phyloP scores from a whole-genome alignment of 2,113 vertebrate species.

The Alligator mississippiensis region DNA sequence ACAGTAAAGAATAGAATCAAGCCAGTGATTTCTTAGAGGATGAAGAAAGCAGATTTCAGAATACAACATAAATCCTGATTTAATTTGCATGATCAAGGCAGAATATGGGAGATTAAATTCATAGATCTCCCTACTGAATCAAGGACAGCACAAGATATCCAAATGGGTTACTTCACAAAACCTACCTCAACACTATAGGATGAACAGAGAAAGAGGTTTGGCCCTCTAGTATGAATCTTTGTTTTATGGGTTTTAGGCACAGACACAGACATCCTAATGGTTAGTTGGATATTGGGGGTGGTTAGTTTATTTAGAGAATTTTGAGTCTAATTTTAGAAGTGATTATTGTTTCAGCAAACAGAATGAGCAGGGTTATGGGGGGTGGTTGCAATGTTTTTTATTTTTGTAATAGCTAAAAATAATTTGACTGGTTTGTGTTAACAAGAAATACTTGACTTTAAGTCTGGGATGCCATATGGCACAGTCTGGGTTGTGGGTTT shows the following conservation, averaged over 20 bases:
- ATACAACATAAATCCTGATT: neutral
- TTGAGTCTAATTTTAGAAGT: conserved; percentile 77
- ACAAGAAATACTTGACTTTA: conserved; percentile 66
- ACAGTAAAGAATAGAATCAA: neutral
- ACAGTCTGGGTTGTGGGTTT: conserved; percentile 73
- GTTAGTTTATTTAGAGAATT: conserved; percentile 72
- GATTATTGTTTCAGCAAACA: conserved; percentile 76
- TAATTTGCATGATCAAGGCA: neutral
- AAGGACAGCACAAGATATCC: neutral
- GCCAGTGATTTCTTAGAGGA: neutral
- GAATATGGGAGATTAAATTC: neutral
- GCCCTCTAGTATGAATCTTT: conserved; percentile 22
- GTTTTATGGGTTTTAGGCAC: conserved; percentile 63
- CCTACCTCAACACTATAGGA: neutral
- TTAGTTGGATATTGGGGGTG: conserved; percentile 63
- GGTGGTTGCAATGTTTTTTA: conserved; percentile 47
- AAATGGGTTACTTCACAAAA: neutral
- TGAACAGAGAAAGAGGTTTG: neutral
- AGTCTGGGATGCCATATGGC: conserved; percentile 65
- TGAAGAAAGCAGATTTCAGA: neutral
- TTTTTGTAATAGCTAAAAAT: conserved; percentile 64
- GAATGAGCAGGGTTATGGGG: conserved; percentile 28
- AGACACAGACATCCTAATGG: conserved; percentile 67
- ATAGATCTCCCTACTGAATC: neutral
- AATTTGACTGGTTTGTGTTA: conserved; percentile 69